Base-by-base conservation (phyloP, 2,113 vertebrate genomes). In the Leptocoma aspasia region DNA sequence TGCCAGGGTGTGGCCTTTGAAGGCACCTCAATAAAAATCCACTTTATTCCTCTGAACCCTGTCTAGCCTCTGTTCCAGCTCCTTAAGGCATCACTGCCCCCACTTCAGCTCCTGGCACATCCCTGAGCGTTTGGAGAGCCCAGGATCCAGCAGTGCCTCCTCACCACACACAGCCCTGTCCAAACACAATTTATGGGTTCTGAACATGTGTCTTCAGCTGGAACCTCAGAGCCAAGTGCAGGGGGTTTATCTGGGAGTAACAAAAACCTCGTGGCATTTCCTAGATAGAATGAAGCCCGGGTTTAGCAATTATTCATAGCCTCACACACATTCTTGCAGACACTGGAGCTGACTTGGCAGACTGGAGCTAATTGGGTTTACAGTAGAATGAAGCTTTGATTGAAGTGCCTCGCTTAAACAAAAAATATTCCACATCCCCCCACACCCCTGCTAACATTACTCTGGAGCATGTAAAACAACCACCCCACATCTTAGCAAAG, bases 351-450 rank as follows among this genome's bases (percentile, higher is more conserved):
- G 93, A 88, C 84, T 94, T 79, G 90, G 93, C 76, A 93, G 93
- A 59, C 61, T 82, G 90, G 15, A 91, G 82, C 69, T 95, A 95
- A 95, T 85, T 95, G 92, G 96, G 83, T 97, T 97, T 92, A 78
- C 45, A 93, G 92, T 5, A 91, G 75, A 92, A 93, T 78, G 94
- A 94, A 94, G 95, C 90, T 95, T 88, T 97, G 95, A 97, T 80
- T 92, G 96, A 97, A 97, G 79, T 65, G 87, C 82, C 60, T 80
- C 2, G 11, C 83, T 95, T 72, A 54, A 39, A 39, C 39, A 39
- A 27, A 60, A 54, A 57, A 53, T 5, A 82, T 31, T 44, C 82
- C 72, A 54, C 19, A 30, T 11, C 42, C 11, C 50, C 50, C 23
- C 37, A 24, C 13, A 6, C 3, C 59, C 90, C 95, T 83, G 68